Conservation (phyloP, 1,140 invertebrate genomes). For the Drosophila guanche region DNA sequence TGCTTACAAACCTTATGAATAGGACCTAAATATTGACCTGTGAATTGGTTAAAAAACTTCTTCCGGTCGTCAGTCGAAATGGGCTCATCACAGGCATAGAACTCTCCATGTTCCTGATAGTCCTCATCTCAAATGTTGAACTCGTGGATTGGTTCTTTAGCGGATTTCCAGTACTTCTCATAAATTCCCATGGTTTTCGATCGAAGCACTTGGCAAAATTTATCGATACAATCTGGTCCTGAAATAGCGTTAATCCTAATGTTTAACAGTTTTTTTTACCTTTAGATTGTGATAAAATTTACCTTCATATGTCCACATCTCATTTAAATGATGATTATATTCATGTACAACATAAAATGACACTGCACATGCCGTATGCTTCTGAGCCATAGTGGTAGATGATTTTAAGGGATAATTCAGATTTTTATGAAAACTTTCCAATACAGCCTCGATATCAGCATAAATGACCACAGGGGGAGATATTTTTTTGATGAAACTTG, state of each 20-base stretch:
- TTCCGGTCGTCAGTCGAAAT: too few species aligned
- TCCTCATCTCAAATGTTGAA: neutral
- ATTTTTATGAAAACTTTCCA: neutral
- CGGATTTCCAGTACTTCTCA: conserved; percentile 8
- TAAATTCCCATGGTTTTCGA: neutral
- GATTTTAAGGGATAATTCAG: neutral
- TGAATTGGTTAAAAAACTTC: conserved; percentile 1
- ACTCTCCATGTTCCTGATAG: neutral
- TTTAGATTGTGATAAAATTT: neutral
- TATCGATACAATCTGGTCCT: conserved; percentile 1
- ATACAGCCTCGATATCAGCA: conserved; percentile 10
- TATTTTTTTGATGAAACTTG: neutral
- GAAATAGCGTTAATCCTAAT: neutral
- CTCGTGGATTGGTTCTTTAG: neutral
- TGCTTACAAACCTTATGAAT: neutral
- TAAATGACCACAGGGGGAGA: conserved; percentile 1
- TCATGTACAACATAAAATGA: conserved; percentile 12
- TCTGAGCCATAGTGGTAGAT: neutral
- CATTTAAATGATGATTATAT: neutral
- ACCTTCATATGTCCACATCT: conserved; percentile 7
- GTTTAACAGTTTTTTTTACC: too few species aligned
- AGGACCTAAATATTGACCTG: neutral
- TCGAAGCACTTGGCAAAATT: neutral
- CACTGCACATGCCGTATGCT: conserved; percentile 2
- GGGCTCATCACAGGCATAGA: neutral